Evolutionary conservation across 2,797 vertebrate genomes (phyloP).

Genomic region (Serranus cabrilla): DNA sequence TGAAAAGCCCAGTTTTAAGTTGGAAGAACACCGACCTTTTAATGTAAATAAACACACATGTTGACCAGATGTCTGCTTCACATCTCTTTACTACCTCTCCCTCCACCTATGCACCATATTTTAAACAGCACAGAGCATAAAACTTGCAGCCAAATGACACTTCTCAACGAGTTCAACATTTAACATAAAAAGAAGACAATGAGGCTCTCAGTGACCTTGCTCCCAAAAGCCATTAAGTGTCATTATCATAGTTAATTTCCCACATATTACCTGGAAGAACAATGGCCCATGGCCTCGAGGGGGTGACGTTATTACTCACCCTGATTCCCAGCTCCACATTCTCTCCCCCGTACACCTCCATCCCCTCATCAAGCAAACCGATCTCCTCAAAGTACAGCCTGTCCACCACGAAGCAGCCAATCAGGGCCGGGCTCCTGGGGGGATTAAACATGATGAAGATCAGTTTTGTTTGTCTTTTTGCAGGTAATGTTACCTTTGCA

Average conservation of each 20-base stretch:
- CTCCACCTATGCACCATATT: conserved; percentile 11
- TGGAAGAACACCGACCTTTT: neutral
- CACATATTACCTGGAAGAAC: conserved; percentile 72
- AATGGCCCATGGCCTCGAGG: conserved; percentile 46
- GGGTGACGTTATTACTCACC: conserved; percentile 87
- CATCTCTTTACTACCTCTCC: neutral
- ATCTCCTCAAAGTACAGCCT: conserved; percentile 98
- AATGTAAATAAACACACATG: neutral
- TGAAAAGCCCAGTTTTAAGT: neutral
- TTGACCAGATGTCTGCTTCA: neutral
- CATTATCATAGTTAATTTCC: conserved; percentile 75
- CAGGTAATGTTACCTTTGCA: conserved; percentile 44
- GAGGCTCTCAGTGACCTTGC: conserved; percentile 45
- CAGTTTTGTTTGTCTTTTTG: conserved; percentile 43
- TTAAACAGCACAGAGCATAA: conserved; percentile 11
- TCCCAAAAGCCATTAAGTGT: conserved; percentile 61
- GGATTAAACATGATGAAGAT: conserved; percentile 60
- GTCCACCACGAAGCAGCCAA: conserved; percentile 98
- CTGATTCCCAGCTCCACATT: conserved; percentile 98
- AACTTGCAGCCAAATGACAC: conserved; percentile 26
- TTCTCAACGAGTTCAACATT: conserved; percentile 38
- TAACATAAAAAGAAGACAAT: conserved; percentile 36
- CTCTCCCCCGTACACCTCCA: conserved; percentile 98
- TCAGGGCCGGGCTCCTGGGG: conserved; percentile 95
- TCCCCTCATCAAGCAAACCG: conserved; percentile 96